Base-by-base conservation (phyloP, 2,113 vertebrate species). In the Coracopsis vasa region DNA sequence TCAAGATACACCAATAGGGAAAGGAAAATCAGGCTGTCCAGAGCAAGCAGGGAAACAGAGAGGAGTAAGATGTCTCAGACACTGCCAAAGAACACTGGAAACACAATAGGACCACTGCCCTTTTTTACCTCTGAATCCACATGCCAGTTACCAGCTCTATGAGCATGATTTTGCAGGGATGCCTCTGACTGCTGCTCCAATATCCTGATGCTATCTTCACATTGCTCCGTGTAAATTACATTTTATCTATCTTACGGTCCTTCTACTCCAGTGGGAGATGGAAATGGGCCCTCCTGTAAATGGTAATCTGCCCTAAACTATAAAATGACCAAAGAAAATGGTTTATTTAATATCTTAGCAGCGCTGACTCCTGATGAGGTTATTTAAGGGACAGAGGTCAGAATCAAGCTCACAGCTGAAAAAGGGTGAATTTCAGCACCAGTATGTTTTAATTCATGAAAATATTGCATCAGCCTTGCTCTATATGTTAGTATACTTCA, bases 311-410 rank as follows among this genome's bases (percentile, higher is more conserved):
- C 13, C 47, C 79, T 80, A 42, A 80, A 16, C 11, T 86, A 44
- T 61, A 70, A 86, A 61, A 71, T 70, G 11, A 51, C 60, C 47
- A 78, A 83, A 78, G 79, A 74, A 93, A 95, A 90, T 24, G 24
- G 24, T 93, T 94, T 73, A 66, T 93, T 82, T 86, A 93, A 27
- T 94, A 67, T 41, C 44, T 78, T 51, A 33, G 33, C 5, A 0
- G 39, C 3, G 1, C 42, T 86, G 80, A 31, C 29, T 71, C 24
- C 65, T 56, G 29, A 78, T 77, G 75, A 90, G 39, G 50, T 64
- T 88, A 81, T 47, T 44, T 74, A 44, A 92, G 65, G 67, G 50
- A 67, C 51, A 58, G 41, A 90, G 27, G 47, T 88, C 62, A 82
- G n/a, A 87, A 44, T 15, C 18, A 91, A 65, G 53, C 28, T 85